These are phyloP conservation scores for Neoscelio sp. DNA, from an alignment of 2,888 invertebrate genomes.

Conservation along the genomic window DNA sequence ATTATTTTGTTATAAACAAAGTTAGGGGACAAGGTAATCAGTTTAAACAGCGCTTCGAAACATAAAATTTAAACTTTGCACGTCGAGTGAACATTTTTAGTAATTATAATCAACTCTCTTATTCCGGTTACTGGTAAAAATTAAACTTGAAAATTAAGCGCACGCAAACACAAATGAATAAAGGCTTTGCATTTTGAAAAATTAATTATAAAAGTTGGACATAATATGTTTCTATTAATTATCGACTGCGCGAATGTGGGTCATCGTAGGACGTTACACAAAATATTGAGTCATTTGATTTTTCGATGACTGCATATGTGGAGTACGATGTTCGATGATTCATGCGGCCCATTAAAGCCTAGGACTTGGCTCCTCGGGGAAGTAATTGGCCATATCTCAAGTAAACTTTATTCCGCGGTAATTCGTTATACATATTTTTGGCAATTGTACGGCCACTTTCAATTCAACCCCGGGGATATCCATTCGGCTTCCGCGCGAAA, in stretches of 20 bases:
- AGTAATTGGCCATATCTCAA: conserved; percentile 26
- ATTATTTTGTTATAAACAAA: neutral
- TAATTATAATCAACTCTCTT: no score
- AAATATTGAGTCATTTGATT: conserved; percentile 8
- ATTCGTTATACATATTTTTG: conserved; percentile 21
- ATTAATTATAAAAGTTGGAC: conserved; percentile 22
- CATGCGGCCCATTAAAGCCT: conserved; percentile 9
- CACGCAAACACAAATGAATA: no score
- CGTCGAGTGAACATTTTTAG: no score
- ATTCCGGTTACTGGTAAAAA: no score
- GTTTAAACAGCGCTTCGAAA: no score
- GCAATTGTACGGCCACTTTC: conserved; percentile 11
- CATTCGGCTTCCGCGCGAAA: conserved; percentile 12
- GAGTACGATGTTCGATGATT: conserved; percentile 19
- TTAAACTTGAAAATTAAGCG: no score
- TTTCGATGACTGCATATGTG: conserved; percentile 8
- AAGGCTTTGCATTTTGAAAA: no score
- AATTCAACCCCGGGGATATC: conserved; percentile 1
- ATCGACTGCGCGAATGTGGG: neutral
- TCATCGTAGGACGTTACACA: neutral
- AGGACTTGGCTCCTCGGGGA: conserved; percentile 19
- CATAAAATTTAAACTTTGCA: neutral
- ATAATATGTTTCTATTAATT: neutral
- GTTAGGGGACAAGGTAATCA: neutral
- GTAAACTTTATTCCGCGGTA: conserved; percentile 22